Conservation (phyloP, 2,113 vertebrate species). For the Eretmochelys imbricata region DNA sequence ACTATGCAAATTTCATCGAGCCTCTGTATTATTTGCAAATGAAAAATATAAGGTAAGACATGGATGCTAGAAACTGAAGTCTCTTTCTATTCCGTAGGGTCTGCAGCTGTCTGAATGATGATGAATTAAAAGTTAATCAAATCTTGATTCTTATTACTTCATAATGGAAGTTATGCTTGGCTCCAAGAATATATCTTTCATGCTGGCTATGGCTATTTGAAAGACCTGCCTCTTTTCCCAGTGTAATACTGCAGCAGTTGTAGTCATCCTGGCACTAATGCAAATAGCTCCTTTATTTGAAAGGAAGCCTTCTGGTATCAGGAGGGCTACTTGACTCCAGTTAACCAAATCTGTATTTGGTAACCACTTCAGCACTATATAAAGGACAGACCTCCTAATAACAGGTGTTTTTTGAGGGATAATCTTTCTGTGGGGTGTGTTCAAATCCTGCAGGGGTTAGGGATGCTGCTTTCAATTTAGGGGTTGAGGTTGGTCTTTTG, state of each 20-base stretch:
- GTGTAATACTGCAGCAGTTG: not conserved
- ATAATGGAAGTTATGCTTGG: not conserved
- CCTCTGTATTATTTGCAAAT: constrained; percentile 96
- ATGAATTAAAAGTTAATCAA: not conserved
- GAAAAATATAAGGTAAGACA: constrained; percentile 96
- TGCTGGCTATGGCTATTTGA: not conserved
- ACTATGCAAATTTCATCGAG: constrained; percentile 99
- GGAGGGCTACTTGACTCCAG: not conserved
- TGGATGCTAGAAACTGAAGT: fast-evolving
- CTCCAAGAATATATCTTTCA: not conserved
- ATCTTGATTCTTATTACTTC: not conserved
- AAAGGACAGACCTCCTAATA: not conserved
- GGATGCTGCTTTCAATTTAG: not conserved
- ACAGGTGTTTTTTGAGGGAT: not conserved
- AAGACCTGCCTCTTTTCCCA: not conserved
- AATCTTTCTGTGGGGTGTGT: not conserved
- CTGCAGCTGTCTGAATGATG: not conserved
- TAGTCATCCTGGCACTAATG: not conserved
- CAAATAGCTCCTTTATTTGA: not conserved
- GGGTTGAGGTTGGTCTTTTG: not conserved
- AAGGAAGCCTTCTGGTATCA: not conserved
- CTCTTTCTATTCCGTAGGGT: not conserved
- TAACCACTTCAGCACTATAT: not conserved
- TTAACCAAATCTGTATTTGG: not conserved
- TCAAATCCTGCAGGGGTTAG: not conserved